Evolutionary conservation across 2,888 invertebrate genomes (phyloP), one percentile per base, ranked within the genome.

Genomic region (Chymomyza procnemis): DNA sequence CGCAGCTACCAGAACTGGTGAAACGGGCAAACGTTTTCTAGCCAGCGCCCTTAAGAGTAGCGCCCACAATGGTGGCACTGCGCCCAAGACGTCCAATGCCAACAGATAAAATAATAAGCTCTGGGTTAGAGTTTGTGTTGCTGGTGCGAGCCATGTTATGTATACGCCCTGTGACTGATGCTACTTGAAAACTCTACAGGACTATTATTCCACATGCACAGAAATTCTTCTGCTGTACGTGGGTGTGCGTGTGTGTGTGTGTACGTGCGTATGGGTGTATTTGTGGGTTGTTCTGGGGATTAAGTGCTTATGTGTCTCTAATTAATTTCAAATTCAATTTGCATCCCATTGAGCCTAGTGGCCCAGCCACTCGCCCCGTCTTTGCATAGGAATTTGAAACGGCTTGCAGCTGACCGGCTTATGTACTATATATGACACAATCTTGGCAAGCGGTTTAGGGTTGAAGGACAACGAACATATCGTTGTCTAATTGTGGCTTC

Each of bases 301-400:
- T 81, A 77, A 61, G 65, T 41, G 62, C 71, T 75, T 71, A 69
- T 65, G 67, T 65, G 59, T 62, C 74, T 76, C 70, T 84, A 85
- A 84, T 85, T 85, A 84, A 82, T 75, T 84, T 84, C 71, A 75
- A 80, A 80, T 85, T 84, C 80, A 84, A 84, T 84, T 84, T 85
- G 76, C 77, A 79, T 76, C 64, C 72, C 75, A 73, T 74, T 65
- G 78, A 72, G 72, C 64, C 62, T 22, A 1, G 48, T 26, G n/a
- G n/a, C n/a, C n/a, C n/a, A n/a, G 48, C 48, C 48, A 9, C 9
- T n/a, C 18, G 48, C 48, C 18, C 14, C 14, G 48, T 3, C 14
- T 18, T 50, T 18, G 4, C 18, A 16, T 16, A n/a, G 14, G 57
- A n/a, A 41, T 4, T 34, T 34, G 34, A 16, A 16, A 34, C 46